Conservation (phyloP, 2,113 vertebrate species). For the Triplophysa siluroides region DNA sequence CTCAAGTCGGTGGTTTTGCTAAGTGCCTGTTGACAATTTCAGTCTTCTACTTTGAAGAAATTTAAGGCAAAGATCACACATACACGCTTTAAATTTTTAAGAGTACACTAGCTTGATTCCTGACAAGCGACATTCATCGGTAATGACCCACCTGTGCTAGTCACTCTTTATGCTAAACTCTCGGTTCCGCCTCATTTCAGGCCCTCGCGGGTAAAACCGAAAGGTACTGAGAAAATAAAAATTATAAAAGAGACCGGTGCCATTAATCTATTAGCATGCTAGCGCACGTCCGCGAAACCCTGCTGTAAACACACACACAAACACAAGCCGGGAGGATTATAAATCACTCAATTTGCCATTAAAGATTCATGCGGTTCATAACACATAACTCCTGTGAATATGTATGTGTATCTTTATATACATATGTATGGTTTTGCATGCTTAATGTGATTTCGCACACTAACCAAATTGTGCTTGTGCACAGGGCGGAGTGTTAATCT, state of each 20-base stretch:
- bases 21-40: not conserved
- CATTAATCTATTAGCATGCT: slow-evolving; percentile 82
- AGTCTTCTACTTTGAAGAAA: not conserved
- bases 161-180: slow-evolving; percentile 5
- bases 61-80: not conserved
- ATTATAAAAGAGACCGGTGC: slow-evolving; percentile 53
- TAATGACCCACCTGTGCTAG: not conserved
- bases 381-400: slow-evolving; percentile 64
- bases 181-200: slow-evolving; percentile 11
- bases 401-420: slow-evolving; percentile 49
- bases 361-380: slow-evolving; percentile 82
- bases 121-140: slow-evolving; percentile 8
- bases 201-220: not conserved
- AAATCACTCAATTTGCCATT: slow-evolving; percentile 74
- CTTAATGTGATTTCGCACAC: slow-evolving; percentile 9
- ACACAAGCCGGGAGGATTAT: slow-evolving; percentile 74
- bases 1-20: too few relatives aligned
- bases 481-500: not conserved
- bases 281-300: slow-evolving; percentile 58
- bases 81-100: not conserved
- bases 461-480: slow-evolving; percentile 1
- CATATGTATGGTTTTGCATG: slow-evolving; percentile 16
- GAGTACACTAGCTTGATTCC: not conserved
- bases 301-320: slow-evolving; percentile 47
- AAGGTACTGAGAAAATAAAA: slow-evolving; percentile 66